Base-by-base conservation (phyloP, 2,888 invertebrate species). In the Tachina fera region DNA sequence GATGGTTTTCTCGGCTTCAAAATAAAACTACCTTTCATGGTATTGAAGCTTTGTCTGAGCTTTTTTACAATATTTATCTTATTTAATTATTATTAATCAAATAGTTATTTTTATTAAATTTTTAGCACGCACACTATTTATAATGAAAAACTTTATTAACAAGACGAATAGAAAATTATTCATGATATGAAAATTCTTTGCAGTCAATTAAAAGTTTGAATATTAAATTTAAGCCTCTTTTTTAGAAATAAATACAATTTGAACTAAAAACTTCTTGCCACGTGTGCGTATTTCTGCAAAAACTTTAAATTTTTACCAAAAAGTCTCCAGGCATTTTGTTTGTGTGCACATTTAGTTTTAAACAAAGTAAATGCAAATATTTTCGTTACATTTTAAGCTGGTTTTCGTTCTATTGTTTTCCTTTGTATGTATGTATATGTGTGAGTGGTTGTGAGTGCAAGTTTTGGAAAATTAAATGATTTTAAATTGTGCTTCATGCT, bases 401-500 rank as follows among this genome's bases (percentile, higher is more conserved):
- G 61, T 60, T 75, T 74, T 43, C 68, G 41, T 75, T 75, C 60
- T 56, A 51, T 47, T 63, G 65, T 65, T 49, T 47, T 39, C 45
- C 53, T 31, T 22, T 68, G 19, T 41, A 6, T 22, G 51, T 63
- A 10, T 43, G 11, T 53, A 56, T 43, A 10, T 22, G 60, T 60
- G 14, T 49, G 8, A 16, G 61, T 61, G 39, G 13, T 1, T 51
- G 49, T 16, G 8, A n/a, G 53, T 65, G 45, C 6, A 39, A 22
- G 10, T 43, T 56, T 31, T 86, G 19, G 43, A 65, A 74, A 70
- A 80, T 45, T 80, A 84, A 87, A 87, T 87, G 79, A 86, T 82
- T 87, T 85, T 83, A 82, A 87, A 87, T 86, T 80, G 83, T 63
- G 41, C 79, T 83, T 82, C 72, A 75, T 51, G 67, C 68, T 60